Evolutionary conservation across 2,888 invertebrate species (phyloP), one percentile per base, ranked within the genome.

Genomic region (Zonitis immaculata): DNA sequence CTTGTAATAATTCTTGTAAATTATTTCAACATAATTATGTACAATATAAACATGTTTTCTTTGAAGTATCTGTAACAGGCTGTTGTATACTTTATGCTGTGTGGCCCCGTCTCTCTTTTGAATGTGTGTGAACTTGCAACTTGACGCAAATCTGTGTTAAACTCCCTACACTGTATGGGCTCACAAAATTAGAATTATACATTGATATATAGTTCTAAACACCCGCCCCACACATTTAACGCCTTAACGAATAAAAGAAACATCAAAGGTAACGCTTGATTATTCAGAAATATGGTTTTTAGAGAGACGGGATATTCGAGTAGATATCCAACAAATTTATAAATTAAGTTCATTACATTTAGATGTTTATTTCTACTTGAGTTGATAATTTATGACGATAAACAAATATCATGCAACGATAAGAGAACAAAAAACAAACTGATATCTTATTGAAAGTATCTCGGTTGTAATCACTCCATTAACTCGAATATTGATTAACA

Each of bases 121-220:
- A 51, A 4, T 35, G 8, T 16, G 22, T 4, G 47, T 44, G 27
- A 48, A 53, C 51, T 52, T 54, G 54, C 54, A 54, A 57, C 54
- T 54, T 49, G 54, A 54, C 44, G 46, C 52, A 57, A 54, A 57
- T 54, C 57, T 57, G 48, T 50, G 57, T 51, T 57, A 57, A 57
- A 57, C n/a, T 57, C 54, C 54, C 57, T 57, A 43, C 43, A 57
- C 57, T 57, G 54, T 49, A 54, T n/a, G n/a, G 43, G 44, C 54
- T 44, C 20, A 8, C 46, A 46, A 57, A 49, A 54, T 57, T 57
- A 52, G 26, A 44, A 28, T n/a, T n/a, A n/a, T n/a, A 47, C 16
- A 35, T 35, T 22, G 44, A 57, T 57, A 54, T 57, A 47, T 18
- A 6, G 3, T 26, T n/a, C 11, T 16, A 51, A 3, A 39, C n/a